Evolutionary conservation across 2,797 vertebrate genomes (phyloP).

Genomic region (Labeo calbasu): DNA sequence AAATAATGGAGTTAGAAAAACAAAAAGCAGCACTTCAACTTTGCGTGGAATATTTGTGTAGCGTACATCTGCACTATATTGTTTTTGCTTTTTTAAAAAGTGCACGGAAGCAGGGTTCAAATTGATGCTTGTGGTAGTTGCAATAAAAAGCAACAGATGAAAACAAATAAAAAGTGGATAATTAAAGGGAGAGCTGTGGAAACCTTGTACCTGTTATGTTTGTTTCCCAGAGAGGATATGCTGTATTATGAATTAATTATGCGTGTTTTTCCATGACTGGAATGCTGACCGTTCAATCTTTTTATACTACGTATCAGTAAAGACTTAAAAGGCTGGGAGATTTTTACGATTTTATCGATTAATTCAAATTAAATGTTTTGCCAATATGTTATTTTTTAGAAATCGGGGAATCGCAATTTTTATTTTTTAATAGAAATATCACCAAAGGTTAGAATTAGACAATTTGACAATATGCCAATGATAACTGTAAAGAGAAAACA

Average conservation of each 20-base stretch:
- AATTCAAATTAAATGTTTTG: too few species aligned
- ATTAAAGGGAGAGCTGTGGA: neutral
- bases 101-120: neutral
- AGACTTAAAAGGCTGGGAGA: neutral
- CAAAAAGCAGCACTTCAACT: constrained; percentile 41
- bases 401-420: too few species aligned
- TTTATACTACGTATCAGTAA: neutral
- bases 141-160: neutral
- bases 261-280: neutral
- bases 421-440: too few species aligned
- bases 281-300: neutral
- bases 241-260: neutral
- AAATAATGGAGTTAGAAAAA: constrained; percentile 55
- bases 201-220: neutral
- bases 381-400: too few species aligned
- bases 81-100: constrained; percentile 6
- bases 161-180: neutral
- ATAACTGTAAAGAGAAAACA: too few species aligned
- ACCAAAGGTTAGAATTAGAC: too few species aligned
- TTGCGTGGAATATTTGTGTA: constrained; percentile 6
- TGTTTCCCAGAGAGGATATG: neutral
- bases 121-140: neutral
- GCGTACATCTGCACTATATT: constrained; percentile 9
- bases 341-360: too few species aligned
- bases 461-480: too few species aligned